phyloP scores from a whole-genome alignment of 2,888 invertebrate species.

The Ichneumoninae sp. region DNA sequence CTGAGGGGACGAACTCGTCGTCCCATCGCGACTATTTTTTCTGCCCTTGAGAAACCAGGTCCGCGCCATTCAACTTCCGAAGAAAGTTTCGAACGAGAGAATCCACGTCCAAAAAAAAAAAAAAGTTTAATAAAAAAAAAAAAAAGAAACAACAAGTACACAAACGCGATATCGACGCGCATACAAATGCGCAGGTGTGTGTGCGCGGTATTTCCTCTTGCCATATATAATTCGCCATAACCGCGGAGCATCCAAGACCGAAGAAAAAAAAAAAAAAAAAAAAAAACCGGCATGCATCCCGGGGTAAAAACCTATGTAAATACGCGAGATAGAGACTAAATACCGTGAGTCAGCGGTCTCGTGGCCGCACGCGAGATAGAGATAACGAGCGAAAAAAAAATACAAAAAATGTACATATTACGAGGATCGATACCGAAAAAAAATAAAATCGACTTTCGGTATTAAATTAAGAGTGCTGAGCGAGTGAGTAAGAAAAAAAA shows the following conservation, averaged over 20 bases:
- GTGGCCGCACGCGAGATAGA: slow-evolving; percentile 20
- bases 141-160: neutral
- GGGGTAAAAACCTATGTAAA: slow-evolving; percentile 32
- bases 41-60: neutral
- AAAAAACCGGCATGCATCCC: slow-evolving; percentile 16
- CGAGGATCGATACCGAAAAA: slow-evolving; percentile 50
- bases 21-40: slow-evolving; percentile 7
- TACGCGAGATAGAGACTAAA: slow-evolving; percentile 24
- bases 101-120: slow-evolving; percentile 25
- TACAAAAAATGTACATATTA: slow-evolving; percentile 60
- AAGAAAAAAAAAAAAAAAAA: neutral
- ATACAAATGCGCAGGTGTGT: neutral
- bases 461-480: slow-evolving; percentile 42
- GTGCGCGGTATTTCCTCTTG: slow-evolving; percentile 46
- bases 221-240: slow-evolving; percentile 60
- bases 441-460: slow-evolving; percentile 47
- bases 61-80: neutral
- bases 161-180: neutral
- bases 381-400: slow-evolving; percentile 18
- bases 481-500: slow-evolving; percentile 36
- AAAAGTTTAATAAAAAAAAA: neutral
- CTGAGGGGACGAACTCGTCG: slow-evolving; percentile 23
- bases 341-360: slow-evolving; percentile 31
- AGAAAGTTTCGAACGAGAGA: slow-evolving; percentile 29
- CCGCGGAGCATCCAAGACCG: slow-evolving; percentile 18